A percentile compares a stretch with the other conserved stretches of the same genome.
These are phyloP conservation scores for Operophtera brumata DNA, from an alignment of 2,888 invertebrate species.

Conservation along the genomic window DNA sequence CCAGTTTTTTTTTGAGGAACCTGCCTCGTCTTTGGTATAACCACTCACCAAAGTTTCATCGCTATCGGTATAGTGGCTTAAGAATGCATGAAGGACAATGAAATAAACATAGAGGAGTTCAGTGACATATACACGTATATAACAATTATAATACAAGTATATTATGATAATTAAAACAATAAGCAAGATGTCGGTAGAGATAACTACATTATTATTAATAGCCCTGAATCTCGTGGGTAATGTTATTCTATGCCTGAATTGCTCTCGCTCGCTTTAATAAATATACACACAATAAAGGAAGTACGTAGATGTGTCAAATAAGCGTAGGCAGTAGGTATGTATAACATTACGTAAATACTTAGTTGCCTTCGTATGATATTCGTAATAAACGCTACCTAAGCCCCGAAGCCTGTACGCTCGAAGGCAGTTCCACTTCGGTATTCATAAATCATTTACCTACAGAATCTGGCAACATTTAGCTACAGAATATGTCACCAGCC, in stretches of 20 bases:
- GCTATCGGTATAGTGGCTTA: too few relatives aligned
- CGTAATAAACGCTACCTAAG: not conserved
- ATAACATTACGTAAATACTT: constrained; percentile 1
- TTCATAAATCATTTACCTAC: constrained; percentile 13
- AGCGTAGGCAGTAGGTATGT: not conserved
- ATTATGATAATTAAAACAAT: not conserved
- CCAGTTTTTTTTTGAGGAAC: too few relatives aligned
- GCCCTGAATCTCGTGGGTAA: too few relatives aligned
- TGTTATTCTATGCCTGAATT: too few relatives aligned
- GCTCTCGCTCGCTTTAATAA: not conserved
- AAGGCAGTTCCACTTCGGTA: not conserved
- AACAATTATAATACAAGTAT: too few relatives aligned
- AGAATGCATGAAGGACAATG: too few relatives aligned
- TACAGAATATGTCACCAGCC: constrained; percentile 23
- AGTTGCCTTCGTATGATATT: not conserved
- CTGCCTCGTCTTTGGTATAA: too few relatives aligned
- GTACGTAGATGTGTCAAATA: not conserved
- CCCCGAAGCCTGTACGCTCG: not conserved
- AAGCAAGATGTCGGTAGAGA: not conserved
- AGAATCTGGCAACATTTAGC: constrained; percentile 11
- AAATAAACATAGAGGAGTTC: too few relatives aligned
- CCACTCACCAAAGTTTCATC: too few relatives aligned
- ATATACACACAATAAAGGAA: not conserved
- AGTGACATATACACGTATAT: too few relatives aligned
- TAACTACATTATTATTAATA: too few relatives aligned